Conservation (phyloP, 1,140 invertebrate genomes). For the Calycopis cecrops region DNA sequence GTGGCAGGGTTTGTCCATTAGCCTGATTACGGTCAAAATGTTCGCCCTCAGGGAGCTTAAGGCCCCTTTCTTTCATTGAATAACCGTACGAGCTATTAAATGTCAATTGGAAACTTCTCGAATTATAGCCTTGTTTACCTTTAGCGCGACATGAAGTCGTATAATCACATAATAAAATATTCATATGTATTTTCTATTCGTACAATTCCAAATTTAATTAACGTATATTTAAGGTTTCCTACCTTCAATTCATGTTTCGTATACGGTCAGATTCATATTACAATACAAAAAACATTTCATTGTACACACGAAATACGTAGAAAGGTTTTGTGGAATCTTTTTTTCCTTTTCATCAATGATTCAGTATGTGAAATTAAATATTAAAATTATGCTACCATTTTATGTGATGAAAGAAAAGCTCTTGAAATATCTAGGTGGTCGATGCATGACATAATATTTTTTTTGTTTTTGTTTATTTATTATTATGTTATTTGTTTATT, state of each 20-base stretch:
- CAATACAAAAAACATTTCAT: too few relatives aligned
- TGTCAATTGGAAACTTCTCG: constrained; percentile 22
- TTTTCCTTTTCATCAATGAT: too few relatives aligned
- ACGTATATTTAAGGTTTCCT: not conserved
- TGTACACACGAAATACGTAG: too few relatives aligned
- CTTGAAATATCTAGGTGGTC: too few relatives aligned
- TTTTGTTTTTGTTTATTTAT: too few relatives aligned
- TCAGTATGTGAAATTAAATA: too few relatives aligned
- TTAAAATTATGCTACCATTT: too few relatives aligned
- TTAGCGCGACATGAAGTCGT: constrained; percentile 1
- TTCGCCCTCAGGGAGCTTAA: constrained; percentile 16
- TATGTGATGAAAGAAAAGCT: too few relatives aligned
- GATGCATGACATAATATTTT: too few relatives aligned
- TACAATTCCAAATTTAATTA: constrained; percentile 4
- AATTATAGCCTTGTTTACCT: constrained; percentile 18
- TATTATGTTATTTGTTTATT: too few relatives aligned
- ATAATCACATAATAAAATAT: constrained; percentile 14
- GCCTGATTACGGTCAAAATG: constrained; percentile 22
- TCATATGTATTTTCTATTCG: not conserved
- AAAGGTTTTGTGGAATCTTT: too few relatives aligned
- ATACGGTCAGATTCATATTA: too few relatives aligned
- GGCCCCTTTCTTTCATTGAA: constrained; percentile 22
- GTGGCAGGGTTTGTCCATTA: constrained; percentile 26
- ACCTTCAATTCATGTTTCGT: not conserved
- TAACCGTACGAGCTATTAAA: constrained; percentile 26